A percentile compares a stretch with the other conserved stretches of the same genome.
These are phyloP conservation scores for Petaurus breviceps DNA, from an alignment of 2,113 vertebrate species.

Conservation along the genomic window DNA sequence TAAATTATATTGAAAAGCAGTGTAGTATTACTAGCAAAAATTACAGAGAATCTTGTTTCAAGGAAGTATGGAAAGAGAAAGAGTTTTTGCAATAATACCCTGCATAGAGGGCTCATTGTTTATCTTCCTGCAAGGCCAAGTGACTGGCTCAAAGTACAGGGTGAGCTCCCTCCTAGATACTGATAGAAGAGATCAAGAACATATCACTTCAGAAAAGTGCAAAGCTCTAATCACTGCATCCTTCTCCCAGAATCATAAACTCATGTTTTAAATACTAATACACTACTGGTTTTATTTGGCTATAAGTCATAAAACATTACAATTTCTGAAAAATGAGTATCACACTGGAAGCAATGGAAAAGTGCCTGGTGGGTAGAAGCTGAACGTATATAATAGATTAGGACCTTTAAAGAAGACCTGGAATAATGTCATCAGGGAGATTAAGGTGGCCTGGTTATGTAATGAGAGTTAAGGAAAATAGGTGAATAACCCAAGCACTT, in stretches of 20 bases:
- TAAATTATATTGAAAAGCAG: neutral
- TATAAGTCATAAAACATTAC: neutral
- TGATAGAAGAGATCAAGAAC: neutral
- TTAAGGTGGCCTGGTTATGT: neutral
- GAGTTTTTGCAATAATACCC: neutral
- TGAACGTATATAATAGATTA: neutral
- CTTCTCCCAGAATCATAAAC: neutral
- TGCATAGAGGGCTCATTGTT: neutral
- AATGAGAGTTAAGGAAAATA: neutral
- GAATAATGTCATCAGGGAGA: neutral
- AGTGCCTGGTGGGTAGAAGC: neutral
- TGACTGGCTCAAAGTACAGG: neutral
- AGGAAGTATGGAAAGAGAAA: neutral
- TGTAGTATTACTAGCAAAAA: neutral
- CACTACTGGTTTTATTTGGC: neutral
- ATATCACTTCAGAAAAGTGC: neutral
- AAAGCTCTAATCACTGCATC: neutral
- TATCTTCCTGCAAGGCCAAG: neutral
- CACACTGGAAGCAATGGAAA: neutral
- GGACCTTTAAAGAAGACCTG: neutral
- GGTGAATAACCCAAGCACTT: neutral
- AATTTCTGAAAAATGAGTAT: neutral
- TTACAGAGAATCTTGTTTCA: neutral
- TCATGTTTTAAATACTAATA: neutral
- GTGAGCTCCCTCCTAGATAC: neutral